Percentiles rank a stretch among this genome's conserved stretches.
Conservation (phyloP, 2,797 vertebrate genomes). For the Bovichtus variegatus region DNA sequence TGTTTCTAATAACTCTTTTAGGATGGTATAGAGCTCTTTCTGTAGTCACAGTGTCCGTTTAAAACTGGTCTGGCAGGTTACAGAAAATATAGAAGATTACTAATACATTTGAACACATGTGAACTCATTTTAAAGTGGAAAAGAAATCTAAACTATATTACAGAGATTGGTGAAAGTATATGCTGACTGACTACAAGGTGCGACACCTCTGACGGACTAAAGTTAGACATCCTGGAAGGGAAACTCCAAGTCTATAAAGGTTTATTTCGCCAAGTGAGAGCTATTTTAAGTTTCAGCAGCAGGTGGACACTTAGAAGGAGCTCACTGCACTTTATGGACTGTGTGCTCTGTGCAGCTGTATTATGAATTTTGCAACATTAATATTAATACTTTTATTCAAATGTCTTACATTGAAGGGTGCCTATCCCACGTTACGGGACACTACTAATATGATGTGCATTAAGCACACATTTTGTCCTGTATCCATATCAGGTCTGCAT, state of each 20-base stretch:
- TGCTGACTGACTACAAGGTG: neutral
- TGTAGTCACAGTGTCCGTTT: neutral
- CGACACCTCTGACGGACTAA: neutral
- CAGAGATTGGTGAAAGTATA: neutral
- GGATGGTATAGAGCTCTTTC: neutral
- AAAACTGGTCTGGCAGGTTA: too few species aligned
- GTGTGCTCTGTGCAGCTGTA: neutral
- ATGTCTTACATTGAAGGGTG: neutral
- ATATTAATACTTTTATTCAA: neutral
- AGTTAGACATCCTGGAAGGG: constrained; percentile 25
- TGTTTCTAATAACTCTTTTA: constrained; percentile 54
- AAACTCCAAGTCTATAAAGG: constrained; percentile 31
- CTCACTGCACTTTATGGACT: neutral
- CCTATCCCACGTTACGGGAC: neutral
- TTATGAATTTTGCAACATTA: neutral
- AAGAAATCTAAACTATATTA: neutral
- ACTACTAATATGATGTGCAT: too few species aligned
- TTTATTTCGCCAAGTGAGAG: constrained; percentile 11
- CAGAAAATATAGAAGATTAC: too few species aligned
- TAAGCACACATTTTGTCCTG: too few species aligned
- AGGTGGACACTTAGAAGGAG: neutral
- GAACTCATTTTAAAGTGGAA: neutral
- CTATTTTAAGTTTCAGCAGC: constrained; percentile 36
- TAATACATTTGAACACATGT: neutral
- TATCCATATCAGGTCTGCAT: too few species aligned